These are phyloP conservation scores for Phalera bucephala DNA, from an alignment of 2,888 invertebrate species.

Conservation along the genomic window DNA sequence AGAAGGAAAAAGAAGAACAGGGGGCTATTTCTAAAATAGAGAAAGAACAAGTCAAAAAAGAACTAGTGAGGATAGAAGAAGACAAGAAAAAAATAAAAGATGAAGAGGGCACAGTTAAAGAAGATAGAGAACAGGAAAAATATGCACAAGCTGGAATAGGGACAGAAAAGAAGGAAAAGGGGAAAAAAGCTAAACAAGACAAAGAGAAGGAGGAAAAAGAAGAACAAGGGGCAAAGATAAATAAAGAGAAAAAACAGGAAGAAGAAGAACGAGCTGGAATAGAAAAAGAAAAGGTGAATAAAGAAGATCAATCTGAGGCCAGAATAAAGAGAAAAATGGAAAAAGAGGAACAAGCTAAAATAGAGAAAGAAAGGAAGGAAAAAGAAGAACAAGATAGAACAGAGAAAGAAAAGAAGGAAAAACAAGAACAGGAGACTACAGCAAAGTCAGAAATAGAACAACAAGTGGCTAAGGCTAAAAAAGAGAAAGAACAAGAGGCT, in stretches of 20 bases:
- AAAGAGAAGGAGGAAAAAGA: slow-evolving; percentile 7
- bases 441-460: not conserved
- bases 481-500: not conserved
- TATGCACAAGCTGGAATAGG: not conserved
- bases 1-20: not conserved
- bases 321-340: slow-evolving; percentile 3
- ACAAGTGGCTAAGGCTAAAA: not conserved
- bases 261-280: not conserved
- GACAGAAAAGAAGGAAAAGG: not conserved
- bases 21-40: slow-evolving; percentile 2
- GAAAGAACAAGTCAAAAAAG: not conserved
- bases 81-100: not conserved
- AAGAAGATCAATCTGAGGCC: slow-evolving; percentile 4
- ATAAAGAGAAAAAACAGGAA: not conserved
- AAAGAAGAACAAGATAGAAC: not conserved
- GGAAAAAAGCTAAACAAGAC: slow-evolving; percentile 1
- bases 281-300: not conserved
- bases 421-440: slow-evolving; percentile 1
- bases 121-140: not conserved
- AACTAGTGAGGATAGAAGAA: not conserved
- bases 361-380: not conserved
- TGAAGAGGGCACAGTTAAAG: not conserved
- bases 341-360: slow-evolving; percentile 3
- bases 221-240: slow-evolving; percentile 1
- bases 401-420: not conserved